Evolutionary conservation across 2,888 invertebrate genomes (phyloP), one percentile per base, ranked within the genome.

Genomic region (Lysandra bellargus): DNA sequence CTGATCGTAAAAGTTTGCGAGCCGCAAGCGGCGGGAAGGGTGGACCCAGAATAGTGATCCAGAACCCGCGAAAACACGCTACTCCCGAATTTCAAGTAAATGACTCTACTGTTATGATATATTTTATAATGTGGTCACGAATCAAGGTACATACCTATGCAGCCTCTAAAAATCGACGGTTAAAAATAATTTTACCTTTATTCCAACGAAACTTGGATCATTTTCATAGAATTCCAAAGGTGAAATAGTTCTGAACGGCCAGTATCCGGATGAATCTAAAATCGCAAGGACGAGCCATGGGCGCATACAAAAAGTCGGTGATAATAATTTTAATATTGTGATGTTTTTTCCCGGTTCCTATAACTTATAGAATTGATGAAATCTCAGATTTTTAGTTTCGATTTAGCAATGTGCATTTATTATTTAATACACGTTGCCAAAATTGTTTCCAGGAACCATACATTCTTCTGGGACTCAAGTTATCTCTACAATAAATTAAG

Each of bases 281-380:
- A 64, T 23, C 9, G 30, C 23, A 23, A 30, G 30, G 23, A 30
- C 64, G 64, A 30, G 30, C 12, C 3, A 12, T 30, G 64, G 64
- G 64, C 64, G 64, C 64, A 30, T 30, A 64, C 64, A 64, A 64
- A 64, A 64, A 64, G 57, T 23, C 30, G 30, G 12, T 23, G 30
- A 64, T 12, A 4, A 7, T 12, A 4, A 7, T 12, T 64, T 30
- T 64, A 9, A 23, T 30, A 23, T 23, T 23, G 9, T 64, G 30
- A 30, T 3, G 7, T 64, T 64, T 7, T 61, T 61, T 61, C 5
- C 23, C 6, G 60, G 61, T 61, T 7, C 61, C 61, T 23, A 61
- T 61, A 23, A 64, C 61, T 61, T 61, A 23, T 30, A 64, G 12
- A 64, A 64, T 64, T 64, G n/a, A 64, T 61, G 61, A 9, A 64